Evolutionary conservation across 1,140 invertebrate genomes (phyloP).

Genomic region (Melanaphis sacchari): DNA sequence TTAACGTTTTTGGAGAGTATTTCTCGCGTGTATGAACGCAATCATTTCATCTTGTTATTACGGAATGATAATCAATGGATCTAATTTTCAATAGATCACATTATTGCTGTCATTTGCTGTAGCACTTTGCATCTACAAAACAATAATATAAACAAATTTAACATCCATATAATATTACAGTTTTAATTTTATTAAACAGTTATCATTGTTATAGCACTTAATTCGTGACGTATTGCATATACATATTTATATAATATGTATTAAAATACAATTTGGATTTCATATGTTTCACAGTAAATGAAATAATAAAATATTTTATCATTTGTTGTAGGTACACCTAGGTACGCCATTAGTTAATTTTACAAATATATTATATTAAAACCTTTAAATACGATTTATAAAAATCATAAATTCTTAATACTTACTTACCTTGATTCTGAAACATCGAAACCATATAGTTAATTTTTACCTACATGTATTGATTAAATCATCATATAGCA

Average conservation of each 20-base stretch:
- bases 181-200: background rate
- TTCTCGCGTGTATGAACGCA: background rate
- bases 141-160: background rate
- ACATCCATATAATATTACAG: background rate
- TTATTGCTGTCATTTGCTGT: background rate
- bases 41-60: background rate
- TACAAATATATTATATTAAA: background rate
- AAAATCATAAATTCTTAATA: background rate
- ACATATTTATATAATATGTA: too few species aligned
- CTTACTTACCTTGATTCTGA: background rate
- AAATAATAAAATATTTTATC: background rate
- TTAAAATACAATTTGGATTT: background rate
- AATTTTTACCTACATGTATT: background rate
- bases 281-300: background rate
- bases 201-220: background rate
- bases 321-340: background rate
- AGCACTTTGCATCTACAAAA: background rate
- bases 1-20: background rate
- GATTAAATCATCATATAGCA: background rate
- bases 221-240: background rate
- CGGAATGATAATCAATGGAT: background rate
- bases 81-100: background rate
- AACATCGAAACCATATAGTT: background rate
- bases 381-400: background rate
- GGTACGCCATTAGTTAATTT: background rate